Base-by-base conservation (phyloP, 1,140 invertebrate species). In the Procambarus clarkii region DNA sequence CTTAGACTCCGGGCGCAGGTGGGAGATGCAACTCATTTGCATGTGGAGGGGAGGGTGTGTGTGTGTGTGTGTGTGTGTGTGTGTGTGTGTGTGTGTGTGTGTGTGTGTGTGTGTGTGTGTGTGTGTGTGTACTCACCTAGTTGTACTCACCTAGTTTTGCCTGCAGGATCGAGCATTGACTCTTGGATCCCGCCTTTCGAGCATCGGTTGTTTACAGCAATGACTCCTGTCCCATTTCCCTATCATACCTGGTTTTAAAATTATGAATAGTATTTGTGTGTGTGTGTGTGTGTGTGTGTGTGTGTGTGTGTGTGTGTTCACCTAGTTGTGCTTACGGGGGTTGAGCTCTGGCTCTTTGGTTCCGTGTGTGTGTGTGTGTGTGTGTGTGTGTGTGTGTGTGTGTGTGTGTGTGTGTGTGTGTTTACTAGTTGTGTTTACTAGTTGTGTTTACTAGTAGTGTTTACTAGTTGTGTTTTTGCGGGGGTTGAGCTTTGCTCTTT, bases 21-120 rank as follows among this genome's bases (percentile, higher is more conserved):
- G 74, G 85, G 85, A 45, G 58, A 54, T 86, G 74, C 85, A 86
- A 58, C 64, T 86, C 85, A 86, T 58, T 86, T 78, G 60, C 15
- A n/a, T 45, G 21, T 11, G n/a, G 24, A 1, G 69, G 24, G 24
- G 69, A 82, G 80, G 60, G 60, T 64, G 60, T 64, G 44, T 69
- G 80, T 44, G 0, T 58, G 34, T 60, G 60, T 82, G 21, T 60
- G 80, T 24, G 18, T 82, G 80, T 82, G 80, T 82, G 50, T 82
- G 80, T 82, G 54, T 60, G 50, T 82, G 79, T 81, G 45, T 80
- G 78, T 80, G 11, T 80, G 46, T 48, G 45, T 80, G 78, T 13
- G 13, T 48, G 78, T 3, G 9, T n/a, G 44, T 80, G 9, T 18
- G 15, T 80, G 18, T 80, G 7, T 50, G 24, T 45, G 11, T 44